A percentile compares a stretch with the other conserved stretches of the same genome.
Conservation (phyloP, 2,888 invertebrate genomes). For the Harpagoxenus sublaevis region DNA sequence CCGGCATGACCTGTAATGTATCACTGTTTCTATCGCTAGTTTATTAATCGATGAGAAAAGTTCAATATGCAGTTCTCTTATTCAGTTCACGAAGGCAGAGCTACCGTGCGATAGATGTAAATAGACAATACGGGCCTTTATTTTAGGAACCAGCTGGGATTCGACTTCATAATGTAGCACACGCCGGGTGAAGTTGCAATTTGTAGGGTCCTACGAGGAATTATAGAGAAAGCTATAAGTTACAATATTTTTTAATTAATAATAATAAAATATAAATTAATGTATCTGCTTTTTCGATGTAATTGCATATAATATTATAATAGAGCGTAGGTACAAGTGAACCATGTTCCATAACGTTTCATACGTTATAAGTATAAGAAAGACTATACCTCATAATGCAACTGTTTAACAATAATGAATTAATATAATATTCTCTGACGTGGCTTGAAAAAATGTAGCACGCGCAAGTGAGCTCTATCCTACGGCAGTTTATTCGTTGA, state of each 20-base stretch:
- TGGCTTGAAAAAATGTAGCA: conserved; percentile 5
- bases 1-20: neutral
- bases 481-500: neutral
- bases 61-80: neutral
- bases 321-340: neutral
- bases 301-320: neutral
- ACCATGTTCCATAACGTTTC: neutral
- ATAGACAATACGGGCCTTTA: conserved; percentile 52
- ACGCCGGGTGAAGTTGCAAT: neutral
- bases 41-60: conserved; percentile 18
- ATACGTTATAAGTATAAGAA: neutral
- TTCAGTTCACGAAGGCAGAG: neutral
- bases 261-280: conserved; percentile 24
- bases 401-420: conserved; percentile 34
- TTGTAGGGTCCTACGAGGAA: neutral
- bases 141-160: conserved; percentile 35
- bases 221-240: neutral
- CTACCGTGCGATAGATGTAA: conserved; percentile 33
- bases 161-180: conserved; percentile 18
- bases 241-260: conserved; percentile 4
- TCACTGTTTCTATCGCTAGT: neutral
- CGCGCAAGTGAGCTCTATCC: neutral
- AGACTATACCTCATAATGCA: neutral
- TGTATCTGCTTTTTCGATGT: neutral
- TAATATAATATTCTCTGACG: conserved; percentile 27